These are phyloP conservation scores for Batillaria attramentaria DNA, from an alignment of 1,140 invertebrate genomes.

Conservation along the genomic window DNA sequence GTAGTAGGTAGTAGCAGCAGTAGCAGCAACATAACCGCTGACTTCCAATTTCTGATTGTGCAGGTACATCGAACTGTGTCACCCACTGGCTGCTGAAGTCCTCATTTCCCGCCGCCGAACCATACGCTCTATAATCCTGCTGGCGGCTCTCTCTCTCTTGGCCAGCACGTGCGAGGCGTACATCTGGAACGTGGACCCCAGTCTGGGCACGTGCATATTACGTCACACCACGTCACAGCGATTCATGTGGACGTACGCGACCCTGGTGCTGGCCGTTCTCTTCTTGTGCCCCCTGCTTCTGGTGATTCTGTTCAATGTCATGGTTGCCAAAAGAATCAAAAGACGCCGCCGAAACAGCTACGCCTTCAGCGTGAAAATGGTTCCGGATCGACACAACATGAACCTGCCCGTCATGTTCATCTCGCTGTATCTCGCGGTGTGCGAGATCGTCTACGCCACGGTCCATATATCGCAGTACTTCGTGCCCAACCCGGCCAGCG, in stretches of 20 bases:
- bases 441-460: constrained; percentile 32
- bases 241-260: constrained; percentile 34
- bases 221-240: constrained; percentile 16
- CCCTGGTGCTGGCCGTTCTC: constrained; percentile 21
- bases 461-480: constrained; percentile 33
- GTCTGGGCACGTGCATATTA: not conserved
- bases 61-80: constrained; percentile 34
- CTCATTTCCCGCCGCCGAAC: constrained; percentile 16
- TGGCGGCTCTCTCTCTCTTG: constrained; percentile 9
- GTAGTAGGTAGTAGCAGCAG: no score
- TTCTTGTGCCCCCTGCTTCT: constrained; percentile 28
- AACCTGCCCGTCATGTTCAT: constrained; percentile 30
- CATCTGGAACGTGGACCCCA: constrained; percentile 25
- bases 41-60: no score
- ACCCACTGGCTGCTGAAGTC: constrained; percentile 2
- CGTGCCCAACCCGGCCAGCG: not conserved
- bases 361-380: constrained; percentile 30
- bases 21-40: no score
- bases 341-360: constrained; percentile 3
- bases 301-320: constrained; percentile 25
- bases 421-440: constrained; percentile 31
- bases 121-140: constrained; percentile 12
- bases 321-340: constrained; percentile 7
- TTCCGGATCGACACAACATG: constrained; percentile 27
- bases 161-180: constrained; percentile 20